Evolutionary conservation across 2,888 invertebrate genomes (phyloP), one percentile per base, ranked within the genome.

Genomic region (Agonopterix arenella): DNA sequence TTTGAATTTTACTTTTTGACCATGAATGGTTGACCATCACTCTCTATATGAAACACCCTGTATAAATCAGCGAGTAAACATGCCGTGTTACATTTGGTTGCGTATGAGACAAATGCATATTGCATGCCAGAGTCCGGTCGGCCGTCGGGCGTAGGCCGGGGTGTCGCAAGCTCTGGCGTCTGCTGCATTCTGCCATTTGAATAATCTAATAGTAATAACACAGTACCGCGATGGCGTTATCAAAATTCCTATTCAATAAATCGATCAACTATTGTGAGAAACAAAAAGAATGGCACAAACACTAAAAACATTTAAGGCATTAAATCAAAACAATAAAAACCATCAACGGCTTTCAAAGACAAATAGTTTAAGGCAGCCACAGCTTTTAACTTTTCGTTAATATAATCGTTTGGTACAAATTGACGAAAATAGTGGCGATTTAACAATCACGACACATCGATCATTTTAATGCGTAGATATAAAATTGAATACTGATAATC

Each of bases 131-230:
- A 67, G 76, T 73, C 75, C 76, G 72, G 74, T 66, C 28, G 7
- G 28, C 28, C 28, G 28, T 59, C 54, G 59, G 65, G 46, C 42
- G 47, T 41, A 47, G 45, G 4, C 28, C 48, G 57, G 47, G 57
- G 60, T 85, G 84, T 84, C 78, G 85, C 82, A 84, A 84, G 61
- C 69, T 61, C 63, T 75, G 77, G 76, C 80, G 81, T 76, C 77
- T 71, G 73, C 71, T 76, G 71, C 68, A 68, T 62, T 69, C 67
- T 69, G 64, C 64, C 70, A 76, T 81, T 78, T 50, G 47, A 50
- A 50, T 53, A 49, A 49, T 49, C 41, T 44, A 49, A 45, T 40
- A 18, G 18, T 68, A 66, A 76, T 76, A 18, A 18, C 2, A 16
- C 64, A 62, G 61, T 1, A 18, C 18, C 18, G 18, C 18, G 18